phyloP scores from a whole-genome alignment of 2,113 vertebrate genomes.

The Pipra filicauda region DNA sequence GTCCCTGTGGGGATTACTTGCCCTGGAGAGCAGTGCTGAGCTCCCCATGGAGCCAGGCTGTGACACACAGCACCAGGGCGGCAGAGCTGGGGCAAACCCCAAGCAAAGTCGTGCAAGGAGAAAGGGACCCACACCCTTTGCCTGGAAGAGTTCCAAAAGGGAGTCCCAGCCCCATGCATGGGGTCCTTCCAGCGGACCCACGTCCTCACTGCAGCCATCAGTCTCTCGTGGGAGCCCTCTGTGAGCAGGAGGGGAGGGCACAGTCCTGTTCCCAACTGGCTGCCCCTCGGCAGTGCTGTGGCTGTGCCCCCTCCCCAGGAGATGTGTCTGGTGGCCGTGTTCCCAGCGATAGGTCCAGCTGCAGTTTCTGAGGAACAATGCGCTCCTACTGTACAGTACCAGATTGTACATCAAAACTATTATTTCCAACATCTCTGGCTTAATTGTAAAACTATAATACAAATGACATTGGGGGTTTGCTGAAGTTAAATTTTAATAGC shows the following conservation, averaged over 20 bases:
- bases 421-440: conserved; percentile 8
- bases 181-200: fast-evolving
- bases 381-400: conserved; percentile 12
- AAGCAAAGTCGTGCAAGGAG: not conserved
- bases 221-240: fast-evolving
- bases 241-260: not conserved
- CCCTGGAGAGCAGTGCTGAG: fast-evolving
- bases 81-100: not conserved
- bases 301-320: not conserved
- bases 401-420: conserved; percentile 13
- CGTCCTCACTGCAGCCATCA: fast-evolving
- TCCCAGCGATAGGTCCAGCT: not conserved
- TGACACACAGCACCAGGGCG: fast-evolving
- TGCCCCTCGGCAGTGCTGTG: fast-evolving
- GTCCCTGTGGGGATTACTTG: too few relatives aligned
- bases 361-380: conserved; percentile 20
- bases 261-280: fast-evolving
- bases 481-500: conserved; percentile 48
- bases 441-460: conserved; percentile 42
- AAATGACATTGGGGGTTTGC: conserved; percentile 56
- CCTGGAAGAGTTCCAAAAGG: fast-evolving
- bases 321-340: fast-evolving
- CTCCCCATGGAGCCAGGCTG: not conserved
- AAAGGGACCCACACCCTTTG: fast-evolving
- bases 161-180: fast-evolving